Evolutionary conservation across 2,797 vertebrate genomes (phyloP), one percentile per base, ranked within the genome.

Genomic region (Perodicticus potto): DNA sequence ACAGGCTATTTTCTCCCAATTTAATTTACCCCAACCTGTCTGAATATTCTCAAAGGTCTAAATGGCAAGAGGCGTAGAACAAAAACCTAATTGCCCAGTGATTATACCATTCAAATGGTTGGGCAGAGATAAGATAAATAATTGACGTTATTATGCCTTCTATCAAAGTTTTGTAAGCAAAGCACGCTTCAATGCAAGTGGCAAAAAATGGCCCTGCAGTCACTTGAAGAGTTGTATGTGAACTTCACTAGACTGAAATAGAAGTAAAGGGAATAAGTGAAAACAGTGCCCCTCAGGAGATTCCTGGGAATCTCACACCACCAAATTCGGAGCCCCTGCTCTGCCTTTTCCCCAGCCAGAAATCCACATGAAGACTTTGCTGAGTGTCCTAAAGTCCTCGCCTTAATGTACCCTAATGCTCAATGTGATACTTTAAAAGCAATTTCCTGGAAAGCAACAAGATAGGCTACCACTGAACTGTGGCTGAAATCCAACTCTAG

Each of bases 121-220:
- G 40, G 76, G 37, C 63, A 91, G 45, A 86, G 29, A 55, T 76
- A 53, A 86, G 43, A 77, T 49, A 14, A 87, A 91, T 61, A 89
- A 74, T 69, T 89, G 55, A 49, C 59, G 16, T 86, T 13, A 25
- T 61, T 69, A 17, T 45, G 29, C 14, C 45, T 37, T 89, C 67
- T 57, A 65, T 74, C 63, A 67, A 49, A 70, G n/a, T 90, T 96
- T 87, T 53, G 19, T 57, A 65, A 85, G 83, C 29, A 86, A 10
- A 70, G 45, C 37, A 16, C 5, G 0, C 84, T 95, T 85, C 90
- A 86, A 43, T 34, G 34, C 59, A 90, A 76, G 40, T 45, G 82
- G 34, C 72, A 87, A 93, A 88, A 63, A 86, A 59, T 8, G 57
- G 91, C 6, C 8, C 53, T 11, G 17, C 14, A 23, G 59, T 40